Conservation (phyloP, 2,888 invertebrate species). For the Tipula lateralis region DNA sequence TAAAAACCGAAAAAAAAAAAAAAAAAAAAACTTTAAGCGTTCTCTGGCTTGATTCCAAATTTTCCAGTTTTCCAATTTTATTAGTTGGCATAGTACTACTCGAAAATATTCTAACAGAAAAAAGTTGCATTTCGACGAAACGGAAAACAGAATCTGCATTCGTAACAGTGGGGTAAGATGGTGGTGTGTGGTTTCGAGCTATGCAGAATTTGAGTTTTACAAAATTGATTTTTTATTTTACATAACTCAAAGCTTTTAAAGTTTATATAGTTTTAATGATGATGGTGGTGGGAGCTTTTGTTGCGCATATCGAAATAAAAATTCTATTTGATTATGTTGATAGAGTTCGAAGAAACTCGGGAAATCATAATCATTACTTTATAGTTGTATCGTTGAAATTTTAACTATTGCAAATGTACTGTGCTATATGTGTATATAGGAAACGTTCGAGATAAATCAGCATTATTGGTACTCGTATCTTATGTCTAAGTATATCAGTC, state of each 20-base stretch:
- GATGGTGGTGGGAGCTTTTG: neutral
- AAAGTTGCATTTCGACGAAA: neutral
- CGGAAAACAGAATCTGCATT: neutral
- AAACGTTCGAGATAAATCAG: too few relatives aligned
- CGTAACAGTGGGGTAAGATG: neutral
- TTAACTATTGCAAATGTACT: neutral
- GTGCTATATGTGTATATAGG: too few relatives aligned
- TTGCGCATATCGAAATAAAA: neutral
- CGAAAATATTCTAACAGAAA: neutral
- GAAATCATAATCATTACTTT: neutral
- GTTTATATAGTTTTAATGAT: neutral
- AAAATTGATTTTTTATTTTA: neutral
- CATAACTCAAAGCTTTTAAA: neutral
- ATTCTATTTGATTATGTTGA: neutral
- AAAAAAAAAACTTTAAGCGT: too few relatives aligned
- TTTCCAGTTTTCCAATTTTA: neutral
- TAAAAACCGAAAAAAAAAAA: too few relatives aligned
- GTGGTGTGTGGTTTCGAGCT: neutral
- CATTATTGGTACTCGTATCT: too few relatives aligned
- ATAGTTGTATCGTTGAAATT: neutral
- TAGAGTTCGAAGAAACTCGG: neutral
- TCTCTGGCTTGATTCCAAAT: neutral
- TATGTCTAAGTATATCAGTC: too few relatives aligned
- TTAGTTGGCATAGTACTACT: neutral
- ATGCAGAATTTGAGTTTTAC: neutral